Percentiles rank a stretch among this genome's conserved stretches.
Evolutionary conservation across 1,140 invertebrate species (phyloP).

Genomic region (Trachelipus rathkii): DNA sequence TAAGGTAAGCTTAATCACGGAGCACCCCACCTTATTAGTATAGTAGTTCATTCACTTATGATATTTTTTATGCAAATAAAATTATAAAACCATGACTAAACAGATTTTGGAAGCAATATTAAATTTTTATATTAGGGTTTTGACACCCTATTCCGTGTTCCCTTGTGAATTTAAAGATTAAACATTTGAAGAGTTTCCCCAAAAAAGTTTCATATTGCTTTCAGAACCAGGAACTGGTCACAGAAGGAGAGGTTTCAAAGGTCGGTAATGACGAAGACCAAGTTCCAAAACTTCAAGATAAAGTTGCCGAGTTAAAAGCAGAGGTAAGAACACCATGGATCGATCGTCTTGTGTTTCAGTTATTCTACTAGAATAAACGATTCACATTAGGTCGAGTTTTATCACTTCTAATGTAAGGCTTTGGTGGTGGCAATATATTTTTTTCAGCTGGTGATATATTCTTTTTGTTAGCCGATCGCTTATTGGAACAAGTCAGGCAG

Average conservation of each 20-base stretch:
- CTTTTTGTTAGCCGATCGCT: not conserved
- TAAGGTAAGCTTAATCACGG: slow-evolving; percentile 60
- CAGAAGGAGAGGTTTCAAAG: slow-evolving; percentile 77
- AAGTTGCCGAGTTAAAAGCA: slow-evolving; percentile 82
- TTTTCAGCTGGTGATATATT: not conserved
- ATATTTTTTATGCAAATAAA: no score
- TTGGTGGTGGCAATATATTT: not conserved
- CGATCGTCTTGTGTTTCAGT: not conserved
- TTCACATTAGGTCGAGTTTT: no score
- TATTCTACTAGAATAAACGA: not conserved
- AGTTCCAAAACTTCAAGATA: slow-evolving; percentile 81
- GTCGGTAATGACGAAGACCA: slow-evolving; percentile 72
- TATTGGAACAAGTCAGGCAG: no score
- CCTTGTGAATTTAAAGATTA: not conserved
- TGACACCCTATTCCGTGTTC: not conserved
- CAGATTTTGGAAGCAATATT: not conserved
- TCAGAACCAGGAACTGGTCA: slow-evolving; percentile 86
- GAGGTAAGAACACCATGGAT: slow-evolving; percentile 62
- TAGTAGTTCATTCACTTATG: no score
- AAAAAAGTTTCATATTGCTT: slow-evolving; percentile 16
- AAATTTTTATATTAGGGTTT: not conserved
- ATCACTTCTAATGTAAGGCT: no score
- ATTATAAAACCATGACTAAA: no score
- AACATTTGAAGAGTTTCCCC: no score
- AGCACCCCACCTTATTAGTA: no score